Evolutionary conservation across 2,797 vertebrate species (phyloP).

Genomic region (Anas acuta): DNA sequence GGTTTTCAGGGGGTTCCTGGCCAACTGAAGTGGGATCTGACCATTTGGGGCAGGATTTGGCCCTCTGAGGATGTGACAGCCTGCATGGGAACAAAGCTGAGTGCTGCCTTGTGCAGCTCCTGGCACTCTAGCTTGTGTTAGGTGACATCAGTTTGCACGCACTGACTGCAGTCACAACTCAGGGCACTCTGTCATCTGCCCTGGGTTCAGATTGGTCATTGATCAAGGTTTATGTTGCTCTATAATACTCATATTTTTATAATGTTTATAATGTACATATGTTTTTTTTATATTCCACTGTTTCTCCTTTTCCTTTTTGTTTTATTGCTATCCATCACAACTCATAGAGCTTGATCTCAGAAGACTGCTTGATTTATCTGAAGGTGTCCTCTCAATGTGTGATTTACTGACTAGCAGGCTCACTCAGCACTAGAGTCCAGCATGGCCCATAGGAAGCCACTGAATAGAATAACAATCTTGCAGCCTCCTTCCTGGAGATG

Average conservation of each 20-base stretch:
- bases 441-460: not conserved
- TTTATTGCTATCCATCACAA: not conserved
- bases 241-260: not conserved
- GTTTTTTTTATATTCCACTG: not conserved
- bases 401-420: not conserved
- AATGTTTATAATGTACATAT: not conserved
- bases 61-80: accelerated
- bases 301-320: not conserved
- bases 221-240: not conserved
- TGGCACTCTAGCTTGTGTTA: not conserved
- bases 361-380: not conserved
- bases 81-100: not conserved
- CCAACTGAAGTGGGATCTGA: not conserved
- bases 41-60: not conserved
- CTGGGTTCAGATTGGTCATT: not conserved
- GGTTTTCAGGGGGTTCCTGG: not conserved
- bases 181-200: not conserved
- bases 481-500: not conserved
- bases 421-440: not conserved
- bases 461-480: not conserved
- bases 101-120: not conserved
- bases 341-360: not conserved
- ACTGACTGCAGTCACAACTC: not conserved
- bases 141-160: not conserved
- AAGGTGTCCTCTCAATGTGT: not conserved